phyloP scores from a whole-genome alignment of 2,113 vertebrate species.

The cat (Felis catus) region DNA sequence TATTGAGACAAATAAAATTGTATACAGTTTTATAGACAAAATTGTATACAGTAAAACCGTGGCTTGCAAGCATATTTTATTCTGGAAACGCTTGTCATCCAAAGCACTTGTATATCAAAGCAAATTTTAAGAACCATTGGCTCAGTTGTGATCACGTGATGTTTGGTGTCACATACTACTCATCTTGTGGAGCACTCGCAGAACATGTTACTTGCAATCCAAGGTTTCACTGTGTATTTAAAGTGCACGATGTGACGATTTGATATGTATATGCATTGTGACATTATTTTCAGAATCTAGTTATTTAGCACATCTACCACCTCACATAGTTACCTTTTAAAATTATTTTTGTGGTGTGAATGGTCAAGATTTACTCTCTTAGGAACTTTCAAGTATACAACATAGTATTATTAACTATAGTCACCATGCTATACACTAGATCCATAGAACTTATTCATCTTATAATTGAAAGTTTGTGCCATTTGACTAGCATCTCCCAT shows the following conservation, averaged over 20 bases:
- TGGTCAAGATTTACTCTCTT: background rate
- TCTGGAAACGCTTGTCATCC: no score
- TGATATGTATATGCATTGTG: background rate
- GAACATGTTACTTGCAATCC: no score
- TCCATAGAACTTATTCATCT: background rate
- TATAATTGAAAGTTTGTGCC: background rate
- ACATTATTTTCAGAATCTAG: background rate
- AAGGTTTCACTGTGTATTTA: background rate
- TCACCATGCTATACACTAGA: background rate
- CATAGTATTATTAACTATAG: background rate
- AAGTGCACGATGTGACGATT: background rate
- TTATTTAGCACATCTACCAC: background rate
- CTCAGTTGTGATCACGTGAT: no score
- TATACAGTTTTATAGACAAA: background rate
- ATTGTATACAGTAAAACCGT: background rate
- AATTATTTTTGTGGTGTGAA: background rate
- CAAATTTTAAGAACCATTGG: no score
- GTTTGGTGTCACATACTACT: no score
- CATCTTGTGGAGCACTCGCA: no score
- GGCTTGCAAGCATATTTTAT: no score
- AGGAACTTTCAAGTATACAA: background rate
- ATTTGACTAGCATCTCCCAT: background rate
- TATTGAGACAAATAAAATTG: background rate
- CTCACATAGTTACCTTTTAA: background rate
- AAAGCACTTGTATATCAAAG: no score